Conservation (phyloP, 2,888 invertebrate species). For the Camptogramma bilineatum region DNA sequence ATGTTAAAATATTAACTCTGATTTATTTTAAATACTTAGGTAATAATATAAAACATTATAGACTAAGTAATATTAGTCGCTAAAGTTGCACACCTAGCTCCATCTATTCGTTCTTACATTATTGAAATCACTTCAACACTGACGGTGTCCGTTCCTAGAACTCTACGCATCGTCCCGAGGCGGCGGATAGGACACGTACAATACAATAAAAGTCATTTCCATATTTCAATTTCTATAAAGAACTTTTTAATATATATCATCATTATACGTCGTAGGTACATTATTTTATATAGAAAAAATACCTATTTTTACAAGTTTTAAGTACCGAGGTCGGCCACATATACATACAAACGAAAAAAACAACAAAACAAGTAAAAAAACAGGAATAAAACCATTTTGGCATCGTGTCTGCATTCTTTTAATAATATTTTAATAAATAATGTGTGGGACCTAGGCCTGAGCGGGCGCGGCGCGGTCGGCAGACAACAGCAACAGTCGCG, state of each 20-base stretch:
- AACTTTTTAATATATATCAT: conserved; percentile 82
- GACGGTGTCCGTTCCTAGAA: conserved; percentile 23
- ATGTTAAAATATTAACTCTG: conserved; percentile 79
- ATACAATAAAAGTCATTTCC: conserved; percentile 76
- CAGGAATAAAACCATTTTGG: conserved; percentile 85
- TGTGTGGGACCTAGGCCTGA: conserved; percentile 66
- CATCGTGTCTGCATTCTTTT: conserved; percentile 82
- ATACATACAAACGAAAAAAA: conserved; percentile 83
- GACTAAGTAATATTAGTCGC: conserved; percentile 73
- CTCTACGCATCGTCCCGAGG: conserved; percentile 9
- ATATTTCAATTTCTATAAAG: conserved; percentile 82
- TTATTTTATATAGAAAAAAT: conserved; percentile 84
- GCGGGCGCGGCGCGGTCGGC: conserved; percentile 36
- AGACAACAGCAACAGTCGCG: conserved; percentile 31
- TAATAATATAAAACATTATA: conserved; percentile 80
- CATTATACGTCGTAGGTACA: conserved; percentile 82
- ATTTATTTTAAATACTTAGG: conserved; percentile 80
- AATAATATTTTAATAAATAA: conserved; percentile 77
- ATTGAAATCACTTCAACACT: conserved; percentile 33
- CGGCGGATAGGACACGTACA: conserved; percentile 57
- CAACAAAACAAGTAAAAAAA: conserved; percentile 83
- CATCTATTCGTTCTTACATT: conserved; percentile 32
- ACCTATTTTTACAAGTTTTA: conserved; percentile 84
- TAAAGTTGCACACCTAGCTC: conserved; percentile 54
- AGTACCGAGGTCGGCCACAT: conserved; percentile 85